Evolutionary conservation across 2,797 vertebrate genomes (phyloP), one percentile per base, ranked within the genome.

Genomic region (Borostomias antarcticus): DNA sequence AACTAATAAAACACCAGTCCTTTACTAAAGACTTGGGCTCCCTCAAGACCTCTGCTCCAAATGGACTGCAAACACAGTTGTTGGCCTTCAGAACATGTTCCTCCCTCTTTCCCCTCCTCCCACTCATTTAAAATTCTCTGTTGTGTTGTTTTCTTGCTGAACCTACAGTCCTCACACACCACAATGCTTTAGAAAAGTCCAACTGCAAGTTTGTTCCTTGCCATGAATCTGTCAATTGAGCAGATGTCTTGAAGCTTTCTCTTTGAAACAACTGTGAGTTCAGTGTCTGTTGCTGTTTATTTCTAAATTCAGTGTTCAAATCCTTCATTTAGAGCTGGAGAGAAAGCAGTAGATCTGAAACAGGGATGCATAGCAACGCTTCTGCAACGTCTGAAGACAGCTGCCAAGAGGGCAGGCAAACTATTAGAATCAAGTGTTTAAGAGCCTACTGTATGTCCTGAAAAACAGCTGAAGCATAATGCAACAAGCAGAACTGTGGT

Each of bases 1-100:
- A 87, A 83, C 87, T 89, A 90, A 90, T 89, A 90, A 90, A 89
- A 91, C 84, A 81, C 79, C 85, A 87, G 89, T 86, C 82, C 75
- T 86, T 78, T 82, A 87, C 87, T 90, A 89, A 89, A 89, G 88
- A 88, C 86, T 86, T 15, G 37, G 70, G 54, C 78, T 91, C 90
- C 87, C 89, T 68, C 70, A 73, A 90, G 89, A 91, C 69, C 61
- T 78, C 77, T 82, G 84, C 80, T 80, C 77, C 85, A 82, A 83
- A 84, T 82, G 80, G 72, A 81, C 77, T 75, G 80, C 62, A 72
- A 77, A 73, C 70, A 65, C 75, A 70, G 74, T 80, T 86, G 86
- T 90, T 88, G 83, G 77, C 74, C 83, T 86, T 76, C 69, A 72
- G 81, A 76, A 68, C 37, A 10, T 69, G 25, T 66, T 74, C 63